Conservation (phyloP, 2,797 vertebrate species). For the Limosa lapponica region DNA sequence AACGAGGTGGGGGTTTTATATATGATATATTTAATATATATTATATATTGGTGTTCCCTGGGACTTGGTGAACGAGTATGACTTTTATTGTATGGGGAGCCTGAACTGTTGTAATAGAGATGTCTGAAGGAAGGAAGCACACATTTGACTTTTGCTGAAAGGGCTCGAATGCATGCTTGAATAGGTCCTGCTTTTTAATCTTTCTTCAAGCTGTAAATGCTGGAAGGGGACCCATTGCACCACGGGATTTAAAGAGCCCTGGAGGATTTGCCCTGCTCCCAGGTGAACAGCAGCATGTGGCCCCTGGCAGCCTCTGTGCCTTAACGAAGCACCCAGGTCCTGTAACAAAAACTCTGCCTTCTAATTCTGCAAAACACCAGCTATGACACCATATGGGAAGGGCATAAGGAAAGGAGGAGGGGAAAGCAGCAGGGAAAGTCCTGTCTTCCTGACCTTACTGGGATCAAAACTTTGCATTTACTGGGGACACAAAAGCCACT, state of each 20-base stretch:
- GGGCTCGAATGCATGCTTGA: background rate
- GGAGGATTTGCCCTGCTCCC: background rate
- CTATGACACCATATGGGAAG: fast-evolving
- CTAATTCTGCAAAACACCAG: background rate
- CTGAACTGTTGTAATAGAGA: background rate
- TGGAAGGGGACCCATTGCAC: background rate
- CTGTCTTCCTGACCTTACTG: background rate
- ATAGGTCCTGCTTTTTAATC: background rate
- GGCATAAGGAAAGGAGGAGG: background rate
- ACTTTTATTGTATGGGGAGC: background rate
- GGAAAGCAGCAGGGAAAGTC: background rate
- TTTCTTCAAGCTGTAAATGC: background rate
- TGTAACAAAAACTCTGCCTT: background rate
- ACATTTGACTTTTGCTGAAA: background rate
- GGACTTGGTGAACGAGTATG: background rate
- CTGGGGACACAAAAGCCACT: background rate
- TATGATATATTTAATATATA: background rate
- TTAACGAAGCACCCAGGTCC: background rate
- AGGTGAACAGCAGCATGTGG: fast-evolving
- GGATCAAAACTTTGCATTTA: background rate
- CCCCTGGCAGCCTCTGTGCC: background rate
- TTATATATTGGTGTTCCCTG: background rate
- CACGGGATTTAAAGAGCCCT: background rate
- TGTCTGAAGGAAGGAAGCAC: background rate
- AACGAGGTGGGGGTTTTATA: background rate